phyloP scores from a whole-genome alignment of 64 coral and sea anemone species.

The Acropora yongei region DNA sequence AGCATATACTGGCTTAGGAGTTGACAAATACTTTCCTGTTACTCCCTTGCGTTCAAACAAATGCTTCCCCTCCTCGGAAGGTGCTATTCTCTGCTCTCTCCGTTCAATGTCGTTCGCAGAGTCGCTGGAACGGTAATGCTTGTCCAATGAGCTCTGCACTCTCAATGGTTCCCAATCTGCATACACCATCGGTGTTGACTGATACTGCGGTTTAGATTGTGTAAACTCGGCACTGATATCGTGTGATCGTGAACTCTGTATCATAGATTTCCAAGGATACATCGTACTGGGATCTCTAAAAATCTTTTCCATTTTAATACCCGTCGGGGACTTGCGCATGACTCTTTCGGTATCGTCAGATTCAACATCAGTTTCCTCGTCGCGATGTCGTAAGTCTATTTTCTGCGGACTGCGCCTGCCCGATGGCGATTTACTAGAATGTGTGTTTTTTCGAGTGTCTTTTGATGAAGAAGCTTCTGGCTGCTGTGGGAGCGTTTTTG shows the following conservation, averaged over 20 bases:
- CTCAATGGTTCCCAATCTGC: neutral
- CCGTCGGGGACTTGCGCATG: constrained; percentile 90
- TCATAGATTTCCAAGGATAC: constrained; percentile 82
- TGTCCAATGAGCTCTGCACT: neutral
- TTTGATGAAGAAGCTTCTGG: neutral
- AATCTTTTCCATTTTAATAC: constrained; percentile 89
- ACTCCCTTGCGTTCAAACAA: neutral
- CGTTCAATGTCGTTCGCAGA: too few species aligned
- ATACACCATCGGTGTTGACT: constrained; percentile 47
- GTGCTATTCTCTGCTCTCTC: neutral
- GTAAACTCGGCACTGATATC: neutral
- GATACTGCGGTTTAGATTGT: constrained; percentile 42
- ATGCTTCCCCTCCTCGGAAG: neutral
- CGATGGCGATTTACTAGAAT: constrained; percentile 6
- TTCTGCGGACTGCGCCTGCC: constrained; percentile 6
- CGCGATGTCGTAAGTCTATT: constrained; percentile 16
- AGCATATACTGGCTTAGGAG: constrained; percentile 18
- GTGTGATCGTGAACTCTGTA: constrained; percentile 42
- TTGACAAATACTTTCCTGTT: neutral
- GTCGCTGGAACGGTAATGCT: neutral
- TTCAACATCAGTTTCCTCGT: constrained; percentile 80
- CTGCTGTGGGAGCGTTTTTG: neutral
- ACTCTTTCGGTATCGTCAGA: constrained; percentile 91
- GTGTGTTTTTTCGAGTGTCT: neutral
- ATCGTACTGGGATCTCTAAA: constrained; percentile 79